Evolutionary conservation across 2,797 vertebrate genomes (phyloP).

Genomic region (Cossypha polioptera): DNA sequence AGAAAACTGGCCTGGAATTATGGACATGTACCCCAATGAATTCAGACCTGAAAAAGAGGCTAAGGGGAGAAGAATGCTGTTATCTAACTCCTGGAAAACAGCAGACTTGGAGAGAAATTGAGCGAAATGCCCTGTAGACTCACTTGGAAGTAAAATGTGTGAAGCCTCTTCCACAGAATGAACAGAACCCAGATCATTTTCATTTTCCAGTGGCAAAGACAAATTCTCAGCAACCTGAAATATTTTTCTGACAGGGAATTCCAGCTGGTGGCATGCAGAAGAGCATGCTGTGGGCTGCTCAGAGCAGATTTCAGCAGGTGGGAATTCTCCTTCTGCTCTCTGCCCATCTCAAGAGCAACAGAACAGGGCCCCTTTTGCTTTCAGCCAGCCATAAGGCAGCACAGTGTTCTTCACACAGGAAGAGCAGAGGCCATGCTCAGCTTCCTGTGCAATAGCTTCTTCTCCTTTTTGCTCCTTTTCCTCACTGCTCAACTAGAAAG

Average conservation of each 20-base stretch:
- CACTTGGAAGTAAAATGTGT: neutral
- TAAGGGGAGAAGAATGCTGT: neutral
- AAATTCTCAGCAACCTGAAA: neutral
- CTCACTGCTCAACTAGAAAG: neutral
- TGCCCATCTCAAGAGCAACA: neutral
- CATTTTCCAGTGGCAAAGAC: neutral
- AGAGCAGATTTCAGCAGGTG: neutral
- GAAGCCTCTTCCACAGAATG: neutral
- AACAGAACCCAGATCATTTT: neutral
- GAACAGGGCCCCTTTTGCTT: neutral
- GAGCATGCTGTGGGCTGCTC: fast-evolving
- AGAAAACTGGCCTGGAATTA: neutral
- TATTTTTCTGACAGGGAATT: neutral
- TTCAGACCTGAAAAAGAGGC: neutral
- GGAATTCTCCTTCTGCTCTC: neutral
- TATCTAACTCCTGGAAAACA: neutral
- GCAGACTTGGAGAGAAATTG: neutral
- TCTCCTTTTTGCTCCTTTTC: neutral
- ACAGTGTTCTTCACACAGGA: neutral
- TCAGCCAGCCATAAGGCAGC: neutral
- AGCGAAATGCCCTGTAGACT: neutral
- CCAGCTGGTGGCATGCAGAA: neutral
- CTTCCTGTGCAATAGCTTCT: slow-evolving; percentile 22
- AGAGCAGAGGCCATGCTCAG: neutral
- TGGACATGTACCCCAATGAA: neutral